A percentile compares a stretch with the other conserved stretches of the same genome.
phyloP scores from a whole-genome alignment of 1,140 invertebrate species.

The Anastrepha obliqua region DNA sequence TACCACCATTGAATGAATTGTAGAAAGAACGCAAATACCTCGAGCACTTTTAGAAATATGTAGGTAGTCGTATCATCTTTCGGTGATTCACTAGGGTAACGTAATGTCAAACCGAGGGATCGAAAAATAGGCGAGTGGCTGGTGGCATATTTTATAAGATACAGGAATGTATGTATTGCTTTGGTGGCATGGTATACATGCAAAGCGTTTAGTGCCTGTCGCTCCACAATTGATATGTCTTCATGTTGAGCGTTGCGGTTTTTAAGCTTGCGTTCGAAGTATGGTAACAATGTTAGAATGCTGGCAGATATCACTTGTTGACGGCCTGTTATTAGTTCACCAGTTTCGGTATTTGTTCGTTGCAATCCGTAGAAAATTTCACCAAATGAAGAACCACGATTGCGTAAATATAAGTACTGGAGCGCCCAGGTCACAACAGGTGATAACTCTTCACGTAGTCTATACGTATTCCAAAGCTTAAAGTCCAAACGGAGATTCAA shows the following conservation, averaged over 20 bases:
- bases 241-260: conserved; percentile 63
- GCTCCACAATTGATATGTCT: conserved; percentile 62
- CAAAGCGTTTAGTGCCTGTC: conserved; percentile 63
- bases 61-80: conserved; percentile 68
- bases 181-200: conserved; percentile 67
- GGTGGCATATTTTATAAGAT: conserved; percentile 66
- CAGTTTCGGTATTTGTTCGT: conserved; percentile 63
- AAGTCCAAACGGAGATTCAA: conserved; percentile 63
- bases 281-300: conserved; percentile 65
- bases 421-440: conserved; percentile 67
- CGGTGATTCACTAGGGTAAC: conserved; percentile 66
- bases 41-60: conserved; percentile 67
- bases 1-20: conserved; percentile 74
- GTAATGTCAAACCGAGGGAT: conserved; percentile 62
- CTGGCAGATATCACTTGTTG: conserved; percentile 66
- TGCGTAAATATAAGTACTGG: conserved; percentile 69
- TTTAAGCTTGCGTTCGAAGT: conserved; percentile 65
- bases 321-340: conserved; percentile 61
- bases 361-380: conserved; percentile 72
- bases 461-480: conserved; percentile 40
- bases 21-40: conserved; percentile 70
- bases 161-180: conserved; percentile 68
- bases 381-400: conserved; percentile 68
- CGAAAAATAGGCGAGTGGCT: conserved; percentile 69
- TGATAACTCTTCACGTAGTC: conserved; percentile 68